These are phyloP conservation scores for Chelidonichthys spinosus DNA, from an alignment of 2,797 vertebrate genomes.

Conservation along the genomic window DNA sequence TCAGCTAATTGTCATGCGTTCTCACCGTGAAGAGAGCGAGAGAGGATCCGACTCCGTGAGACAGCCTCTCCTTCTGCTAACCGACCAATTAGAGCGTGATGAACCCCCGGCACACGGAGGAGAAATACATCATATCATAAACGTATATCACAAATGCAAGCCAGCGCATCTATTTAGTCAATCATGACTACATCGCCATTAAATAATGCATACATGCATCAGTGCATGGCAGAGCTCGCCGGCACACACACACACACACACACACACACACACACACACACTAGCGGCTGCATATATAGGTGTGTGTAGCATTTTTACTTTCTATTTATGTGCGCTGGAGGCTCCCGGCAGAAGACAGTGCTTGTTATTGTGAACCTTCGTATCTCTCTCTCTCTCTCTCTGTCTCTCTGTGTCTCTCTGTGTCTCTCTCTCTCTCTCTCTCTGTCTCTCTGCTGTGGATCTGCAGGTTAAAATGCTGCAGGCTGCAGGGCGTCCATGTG, in stretches of 20 bases:
- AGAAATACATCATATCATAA: conserved; percentile 3
- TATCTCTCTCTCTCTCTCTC: conserved; percentile 43
- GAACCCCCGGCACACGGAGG: neutral
- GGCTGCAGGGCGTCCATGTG: conserved; percentile 43
- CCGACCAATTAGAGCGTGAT: conserved; percentile 24
- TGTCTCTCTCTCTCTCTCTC: conserved; percentile 5
- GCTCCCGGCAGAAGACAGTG: conserved; percentile 57
- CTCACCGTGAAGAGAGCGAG: conserved; percentile 8
- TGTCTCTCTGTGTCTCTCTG: conserved; percentile 34
- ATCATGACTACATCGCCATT: conserved; percentile 6
- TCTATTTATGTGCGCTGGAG: conserved; percentile 62
- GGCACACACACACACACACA: too few species aligned
- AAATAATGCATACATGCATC: conserved; percentile 11
- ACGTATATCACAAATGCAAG: conserved; percentile 10
- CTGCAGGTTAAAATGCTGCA: conserved; percentile 59
- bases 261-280: neutral
- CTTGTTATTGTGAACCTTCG: conserved; percentile 69
- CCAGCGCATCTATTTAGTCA: conserved; percentile 7
- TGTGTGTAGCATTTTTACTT: conserved; percentile 33
- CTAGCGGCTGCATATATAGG: conserved; percentile 45
- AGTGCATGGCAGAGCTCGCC: neutral
- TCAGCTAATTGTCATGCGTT: conserved; percentile 10
- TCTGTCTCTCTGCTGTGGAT: conserved; percentile 50
- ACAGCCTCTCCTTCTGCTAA: conserved; percentile 19
- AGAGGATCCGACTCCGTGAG: conserved; percentile 14